Percentiles rank a stretch among this genome's conserved stretches.
These are phyloP conservation scores for Hemibagrus guttatus DNA, from an alignment of 2,797 vertebrate genomes.

Conservation along the genomic window DNA sequence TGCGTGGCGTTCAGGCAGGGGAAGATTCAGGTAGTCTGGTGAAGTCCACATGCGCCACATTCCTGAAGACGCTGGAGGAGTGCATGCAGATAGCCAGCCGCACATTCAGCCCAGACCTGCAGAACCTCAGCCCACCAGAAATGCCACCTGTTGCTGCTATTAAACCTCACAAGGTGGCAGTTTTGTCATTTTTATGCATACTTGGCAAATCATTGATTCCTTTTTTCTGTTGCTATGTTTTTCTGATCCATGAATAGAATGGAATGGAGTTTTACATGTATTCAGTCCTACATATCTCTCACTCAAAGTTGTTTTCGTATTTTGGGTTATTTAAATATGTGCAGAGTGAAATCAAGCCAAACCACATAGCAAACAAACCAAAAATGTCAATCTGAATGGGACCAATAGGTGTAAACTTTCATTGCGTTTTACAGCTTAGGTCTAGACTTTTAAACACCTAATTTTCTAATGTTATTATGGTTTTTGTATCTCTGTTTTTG, in stretches of 20 bases:
- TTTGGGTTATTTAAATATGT: not conserved
- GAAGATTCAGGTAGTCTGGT: conserved; percentile 86
- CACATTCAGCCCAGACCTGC: conserved; percentile 84
- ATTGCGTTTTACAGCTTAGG: not conserved
- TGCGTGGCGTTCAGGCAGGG: conserved; percentile 65
- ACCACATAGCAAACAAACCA: not conserved
- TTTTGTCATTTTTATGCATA: not conserved
- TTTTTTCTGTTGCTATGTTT: not conserved
- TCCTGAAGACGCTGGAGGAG: conserved; percentile 96
- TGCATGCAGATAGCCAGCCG: conserved; percentile 97
- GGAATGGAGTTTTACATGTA: not conserved
- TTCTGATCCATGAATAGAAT: not conserved
- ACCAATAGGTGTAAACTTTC: not conserved
- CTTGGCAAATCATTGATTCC: too few species aligned
- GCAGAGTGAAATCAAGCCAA: not conserved
- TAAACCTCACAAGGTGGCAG: conserved; percentile 86
- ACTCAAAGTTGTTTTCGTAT: not conserved
- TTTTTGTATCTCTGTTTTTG: conserved; percentile 36
- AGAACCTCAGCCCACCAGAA: conserved; percentile 81
- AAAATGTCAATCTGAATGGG: not conserved
- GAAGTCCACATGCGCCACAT: conserved; percentile 94
- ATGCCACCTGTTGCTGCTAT: conserved; percentile 85
- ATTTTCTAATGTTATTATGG: not conserved
- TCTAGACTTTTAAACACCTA: not conserved
- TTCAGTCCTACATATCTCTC: not conserved